These are phyloP conservation scores for Champsocephalus gunnari DNA, from an alignment of 2,797 vertebrate species.

Conservation along the genomic window DNA sequence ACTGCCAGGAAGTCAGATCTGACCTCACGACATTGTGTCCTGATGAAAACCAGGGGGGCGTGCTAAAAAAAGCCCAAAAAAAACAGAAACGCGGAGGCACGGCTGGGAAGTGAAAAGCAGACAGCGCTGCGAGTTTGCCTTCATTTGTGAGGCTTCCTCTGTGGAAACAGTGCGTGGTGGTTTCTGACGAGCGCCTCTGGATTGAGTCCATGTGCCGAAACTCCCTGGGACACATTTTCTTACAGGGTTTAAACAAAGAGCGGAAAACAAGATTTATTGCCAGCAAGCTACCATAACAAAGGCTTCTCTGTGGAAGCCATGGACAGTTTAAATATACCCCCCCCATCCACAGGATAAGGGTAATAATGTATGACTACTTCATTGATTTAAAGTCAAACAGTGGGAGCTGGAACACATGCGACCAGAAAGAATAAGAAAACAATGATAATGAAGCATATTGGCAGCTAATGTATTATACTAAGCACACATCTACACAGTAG, in stretches of 20 bases:
- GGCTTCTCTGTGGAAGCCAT: conserved; percentile 63
- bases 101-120: conserved; percentile 64
- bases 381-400: not conserved
- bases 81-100: conserved; percentile 56
- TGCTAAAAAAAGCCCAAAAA: conserved; percentile 60
- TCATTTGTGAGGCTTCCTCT: conserved; percentile 72
- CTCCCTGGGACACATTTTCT: conserved; percentile 60
- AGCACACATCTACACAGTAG: not conserved
- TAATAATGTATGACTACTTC: not conserved
- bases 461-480: not conserved
- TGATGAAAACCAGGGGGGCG: conserved; percentile 79
- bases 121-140: conserved; percentile 58
- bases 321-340: conserved; percentile 18
- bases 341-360: conserved; percentile 53
- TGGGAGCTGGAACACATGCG: not conserved
- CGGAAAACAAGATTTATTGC: conserved; percentile 62
- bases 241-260: conserved; percentile 70
- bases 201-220: conserved; percentile 62
- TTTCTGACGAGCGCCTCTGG: conserved; percentile 60
- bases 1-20: conserved; percentile 75
- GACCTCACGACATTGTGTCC: conserved; percentile 80
- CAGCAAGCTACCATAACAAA: conserved; percentile 73
- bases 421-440: not conserved
- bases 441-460: not conserved
- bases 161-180: conserved; percentile 76